Conservation (phyloP, 2,797 vertebrate species). For the Chelmon rostratus region DNA sequence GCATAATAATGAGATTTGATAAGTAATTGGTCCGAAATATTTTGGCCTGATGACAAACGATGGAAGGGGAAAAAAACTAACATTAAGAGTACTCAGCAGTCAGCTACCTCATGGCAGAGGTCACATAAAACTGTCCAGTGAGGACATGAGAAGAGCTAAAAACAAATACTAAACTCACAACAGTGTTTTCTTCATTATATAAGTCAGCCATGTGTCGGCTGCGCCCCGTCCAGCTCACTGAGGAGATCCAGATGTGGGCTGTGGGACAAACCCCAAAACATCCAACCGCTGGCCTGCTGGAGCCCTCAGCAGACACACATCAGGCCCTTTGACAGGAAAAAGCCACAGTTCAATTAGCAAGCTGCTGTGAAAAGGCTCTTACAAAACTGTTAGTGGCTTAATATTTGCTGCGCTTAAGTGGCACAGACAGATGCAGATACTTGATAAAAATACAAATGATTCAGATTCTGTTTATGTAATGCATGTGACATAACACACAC, state of each 20-base stretch:
- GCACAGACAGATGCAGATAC: constrained; percentile 1
- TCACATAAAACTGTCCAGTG: not conserved
- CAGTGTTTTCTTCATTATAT: constrained; percentile 47
- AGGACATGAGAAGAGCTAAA: not conserved
- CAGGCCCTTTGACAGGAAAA: constrained; percentile 14
- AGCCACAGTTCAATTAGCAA: not conserved
- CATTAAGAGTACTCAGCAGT: not conserved
- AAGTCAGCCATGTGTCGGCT: constrained; percentile 77
- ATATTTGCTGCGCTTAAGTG: not conserved
- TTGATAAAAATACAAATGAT: not conserved
- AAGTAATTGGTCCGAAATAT: not conserved
- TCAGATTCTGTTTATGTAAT: not conserved
- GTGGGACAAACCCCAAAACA: constrained; percentile 62
- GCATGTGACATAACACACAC: constrained; percentile 4
- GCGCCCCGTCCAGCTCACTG: constrained; percentile 74
- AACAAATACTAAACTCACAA: constrained; percentile 26
- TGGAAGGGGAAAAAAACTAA: not conserved
- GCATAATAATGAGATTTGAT: not conserved
- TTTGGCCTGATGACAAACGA: not conserved
- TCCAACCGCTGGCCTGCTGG: constrained; percentile 29
- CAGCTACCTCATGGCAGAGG: not conserved
- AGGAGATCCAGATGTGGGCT: constrained; percentile 84
- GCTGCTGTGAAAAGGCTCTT: not conserved
- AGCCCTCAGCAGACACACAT: constrained; percentile 17
- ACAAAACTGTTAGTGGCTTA: not conserved